A percentile compares a stretch with the other conserved stretches of the same genome.
Evolutionary conservation across 1,140 invertebrate genomes (phyloP).

Genomic region (Wasmannia auropunctata): DNA sequence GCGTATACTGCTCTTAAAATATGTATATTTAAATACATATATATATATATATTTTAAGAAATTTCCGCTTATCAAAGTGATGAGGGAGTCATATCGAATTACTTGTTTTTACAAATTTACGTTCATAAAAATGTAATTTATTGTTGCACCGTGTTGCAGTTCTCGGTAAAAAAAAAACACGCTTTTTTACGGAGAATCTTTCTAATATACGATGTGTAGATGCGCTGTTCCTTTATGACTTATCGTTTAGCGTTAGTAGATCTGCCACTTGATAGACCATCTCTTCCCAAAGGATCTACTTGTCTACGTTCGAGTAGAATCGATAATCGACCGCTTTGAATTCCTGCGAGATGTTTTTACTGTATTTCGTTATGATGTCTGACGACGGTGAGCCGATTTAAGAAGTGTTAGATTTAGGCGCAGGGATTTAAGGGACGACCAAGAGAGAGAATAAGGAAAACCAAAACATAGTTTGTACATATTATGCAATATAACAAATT

Average conservation of each 20-base stretch:
- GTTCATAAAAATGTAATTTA: conserved; percentile 48
- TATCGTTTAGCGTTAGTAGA: conserved; percentile 34
- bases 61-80: conserved; percentile 24
- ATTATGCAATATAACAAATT: conserved; percentile 77
- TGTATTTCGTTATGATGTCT: conserved; percentile 26
- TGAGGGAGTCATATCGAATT: conserved; percentile 34
- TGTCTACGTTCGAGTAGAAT: conserved; percentile 37
- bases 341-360: conserved; percentile 48
- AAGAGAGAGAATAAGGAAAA: conserved; percentile 72
- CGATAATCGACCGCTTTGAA: conserved; percentile 25
- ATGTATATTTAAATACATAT: background rate
- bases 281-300: conserved; percentile 52
- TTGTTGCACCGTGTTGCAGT: conserved; percentile 29
- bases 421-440: conserved; percentile 29
- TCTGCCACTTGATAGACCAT: conserved; percentile 27
- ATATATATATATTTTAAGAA: conserved; percentile 31
- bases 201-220: conserved; percentile 27
- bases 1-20: conserved; percentile 20
- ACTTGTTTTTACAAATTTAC: conserved; percentile 55
- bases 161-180: conserved; percentile 25
- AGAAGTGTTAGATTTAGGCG: conserved; percentile 29
- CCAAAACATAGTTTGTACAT: conserved; percentile 81
- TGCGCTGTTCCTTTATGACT: conserved; percentile 42
- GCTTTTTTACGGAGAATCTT: conserved; percentile 31
- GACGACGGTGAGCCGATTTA: conserved; percentile 37